Conservation (phyloP, 30 jellyfish, hydroid and myxozoan species). For the Aurelia sp. region DNA sequence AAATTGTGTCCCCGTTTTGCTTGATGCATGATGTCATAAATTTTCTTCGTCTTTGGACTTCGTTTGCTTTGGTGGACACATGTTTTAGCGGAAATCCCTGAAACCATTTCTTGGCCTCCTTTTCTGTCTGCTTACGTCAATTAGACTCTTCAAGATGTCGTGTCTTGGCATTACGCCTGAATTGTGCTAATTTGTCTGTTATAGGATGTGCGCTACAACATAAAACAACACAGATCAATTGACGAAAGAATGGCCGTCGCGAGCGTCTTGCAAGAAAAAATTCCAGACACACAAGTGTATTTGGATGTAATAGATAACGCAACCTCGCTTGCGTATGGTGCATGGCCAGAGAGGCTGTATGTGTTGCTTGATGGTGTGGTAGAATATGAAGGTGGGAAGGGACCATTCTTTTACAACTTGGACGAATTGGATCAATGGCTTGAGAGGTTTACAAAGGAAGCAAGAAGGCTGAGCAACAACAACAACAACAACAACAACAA, state of each 20-base stretch:
- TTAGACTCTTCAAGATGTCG: neutral
- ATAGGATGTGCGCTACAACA: conserved; percentile 25
- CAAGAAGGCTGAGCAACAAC: neutral
- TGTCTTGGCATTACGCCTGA: neutral
- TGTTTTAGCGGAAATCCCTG: too few relatives aligned
- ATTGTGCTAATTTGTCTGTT: neutral
- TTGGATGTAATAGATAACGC: conserved; percentile 53
- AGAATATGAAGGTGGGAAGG: conserved; percentile 73
- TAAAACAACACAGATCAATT: conserved; percentile 45
- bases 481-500: conserved; percentile 45
- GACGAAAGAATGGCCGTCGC: conserved; percentile 74
- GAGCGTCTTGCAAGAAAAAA: neutral
- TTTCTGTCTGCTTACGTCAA: too few relatives aligned
- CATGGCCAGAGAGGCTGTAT: conserved; percentile 75
- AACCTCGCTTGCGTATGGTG: conserved; percentile 72
- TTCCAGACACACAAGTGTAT: conserved; percentile 48
- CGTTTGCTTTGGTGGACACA: too few relatives aligned
- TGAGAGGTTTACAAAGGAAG: neutral
- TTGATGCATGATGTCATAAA: too few relatives aligned
- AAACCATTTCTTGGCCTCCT: too few relatives aligned
- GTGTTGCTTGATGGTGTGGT: conserved; percentile 67
- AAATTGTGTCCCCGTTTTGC: too few relatives aligned
- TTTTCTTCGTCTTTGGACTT: too few relatives aligned
- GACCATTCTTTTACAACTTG: conserved; percentile 65
- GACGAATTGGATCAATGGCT: conserved; percentile 69